Evolutionary conservation across 2,888 invertebrate species (phyloP).

Genomic region (Coelopa pilipes): DNA sequence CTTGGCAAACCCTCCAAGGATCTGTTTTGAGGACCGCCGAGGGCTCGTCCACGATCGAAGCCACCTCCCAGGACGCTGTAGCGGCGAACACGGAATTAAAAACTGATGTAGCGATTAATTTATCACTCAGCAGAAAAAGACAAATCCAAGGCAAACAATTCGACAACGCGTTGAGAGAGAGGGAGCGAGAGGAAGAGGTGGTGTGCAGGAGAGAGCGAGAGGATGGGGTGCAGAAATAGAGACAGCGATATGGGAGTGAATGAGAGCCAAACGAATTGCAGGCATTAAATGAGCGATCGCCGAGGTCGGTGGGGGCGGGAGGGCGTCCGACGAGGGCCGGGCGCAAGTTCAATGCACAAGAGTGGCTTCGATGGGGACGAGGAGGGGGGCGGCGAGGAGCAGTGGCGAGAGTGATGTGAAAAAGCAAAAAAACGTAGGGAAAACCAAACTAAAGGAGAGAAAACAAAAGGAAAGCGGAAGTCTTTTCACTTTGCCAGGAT

Average conservation of each 20-base stretch:
- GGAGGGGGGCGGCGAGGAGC: constrained; percentile 13
- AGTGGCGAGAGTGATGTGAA: constrained; percentile 29
- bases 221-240: background rate
- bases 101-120: constrained; percentile 66
- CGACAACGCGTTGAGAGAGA: background rate
- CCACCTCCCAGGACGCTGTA: background rate
- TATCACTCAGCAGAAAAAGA: constrained; percentile 55
- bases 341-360: constrained; percentile 51
- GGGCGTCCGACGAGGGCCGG: no score
- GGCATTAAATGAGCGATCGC: constrained; percentile 57
- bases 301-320: no score
- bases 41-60: background rate
- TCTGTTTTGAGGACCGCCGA: background rate
- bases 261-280: constrained; percentile 56
- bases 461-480: constrained; percentile 55
- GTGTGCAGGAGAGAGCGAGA: constrained; percentile 18
- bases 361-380: no score
- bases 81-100: constrained; percentile 62
- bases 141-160: constrained; percentile 38
- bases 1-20: no score
- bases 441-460: constrained; percentile 40
- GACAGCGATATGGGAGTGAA: constrained; percentile 29
- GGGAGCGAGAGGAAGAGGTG: constrained; percentile 26
- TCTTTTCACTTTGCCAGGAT: constrained; percentile 53
- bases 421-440: constrained; percentile 13